Base-by-base conservation (phyloP, 2,113 vertebrate species). In the Acanthochromis polyacanthus region DNA sequence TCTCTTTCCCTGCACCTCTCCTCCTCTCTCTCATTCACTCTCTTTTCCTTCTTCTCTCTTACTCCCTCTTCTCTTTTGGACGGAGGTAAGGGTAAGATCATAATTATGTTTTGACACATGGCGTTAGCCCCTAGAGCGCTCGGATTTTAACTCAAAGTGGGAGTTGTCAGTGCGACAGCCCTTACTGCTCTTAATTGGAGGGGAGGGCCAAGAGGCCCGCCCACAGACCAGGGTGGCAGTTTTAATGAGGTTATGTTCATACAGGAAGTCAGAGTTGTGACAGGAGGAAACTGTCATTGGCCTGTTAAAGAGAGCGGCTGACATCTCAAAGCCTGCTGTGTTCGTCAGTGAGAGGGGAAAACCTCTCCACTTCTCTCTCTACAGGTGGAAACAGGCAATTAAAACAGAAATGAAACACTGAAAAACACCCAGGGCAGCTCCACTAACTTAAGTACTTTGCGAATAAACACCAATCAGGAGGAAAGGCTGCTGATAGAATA, bases 211-310 rank as follows among this genome's bases (percentile, higher is more conserved):
- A 78, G 85, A 93, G 93, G 85, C 88, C 93, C 85, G 86, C 89
- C 91, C 92, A 91, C 89, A 91, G 92, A 91, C 86, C 77, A 68
- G 80, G 83, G 83, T 92, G 91, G 89, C 85, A 85, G 81, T 93
- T 91, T 93, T 95, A 94, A 95, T 94, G 94, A 95, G 92, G 91
- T 91, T 91, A 91, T 91, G 93, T 91, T 93, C 88, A 90, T 88
- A 89, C 87, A 92, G 92, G 87, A 93, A 93, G 90, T 92, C 89
- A 85, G 83, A 92, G 93, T 87, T 90, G 88, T 94, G 94, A 94
- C 92, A 91, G 93, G 90, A 92, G 90, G 92, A 93, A 93, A 89
- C 92, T 92, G 92, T 93, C 93, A 94, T 69, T 89, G 92, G 93
- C 90, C 91, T 62, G 88, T 92, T 93, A 89, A 91, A 90, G 86